Conservation (phyloP, 2,888 invertebrate genomes). For the Cryptus armator region DNA sequence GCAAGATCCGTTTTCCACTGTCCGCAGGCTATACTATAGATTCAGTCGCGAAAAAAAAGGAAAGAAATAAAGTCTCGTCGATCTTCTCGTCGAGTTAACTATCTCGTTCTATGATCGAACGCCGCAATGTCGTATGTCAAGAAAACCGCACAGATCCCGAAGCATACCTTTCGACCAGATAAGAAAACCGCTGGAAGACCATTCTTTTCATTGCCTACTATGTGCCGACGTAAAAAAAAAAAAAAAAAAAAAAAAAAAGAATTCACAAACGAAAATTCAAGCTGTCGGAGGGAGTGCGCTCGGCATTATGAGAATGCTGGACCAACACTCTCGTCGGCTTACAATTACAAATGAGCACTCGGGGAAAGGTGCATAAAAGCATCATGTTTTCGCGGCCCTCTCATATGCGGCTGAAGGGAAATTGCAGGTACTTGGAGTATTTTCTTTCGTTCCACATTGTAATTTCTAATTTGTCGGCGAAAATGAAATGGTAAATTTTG, state of each 20-base stretch:
- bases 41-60: background rate
- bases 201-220: background rate
- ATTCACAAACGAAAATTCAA: background rate
- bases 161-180: slow-evolving; percentile 27
- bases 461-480: background rate
- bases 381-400: background rate
- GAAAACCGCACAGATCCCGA: slow-evolving; percentile 48
- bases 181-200: slow-evolving; percentile 19
- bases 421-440: background rate
- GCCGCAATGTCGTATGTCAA: slow-evolving; percentile 45
- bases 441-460: background rate
- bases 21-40: background rate
- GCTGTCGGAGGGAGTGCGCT: background rate
- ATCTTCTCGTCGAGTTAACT: slow-evolving; percentile 6
- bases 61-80: slow-evolving; percentile 30
- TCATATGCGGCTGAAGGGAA: background rate
- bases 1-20: slow-evolving; percentile 45
- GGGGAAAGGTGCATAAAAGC: background rate
- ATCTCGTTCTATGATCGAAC: slow-evolving; percentile 56
- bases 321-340: background rate
- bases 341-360: slow-evolving; percentile 8
- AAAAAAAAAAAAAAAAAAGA: background rate
- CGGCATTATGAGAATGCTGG: background rate
- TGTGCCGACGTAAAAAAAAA: background rate
- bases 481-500: background rate